Evolutionary conservation across 1,140 invertebrate species (phyloP), one percentile per base, ranked within the genome.

Genomic region (Euglossa dilemma): DNA sequence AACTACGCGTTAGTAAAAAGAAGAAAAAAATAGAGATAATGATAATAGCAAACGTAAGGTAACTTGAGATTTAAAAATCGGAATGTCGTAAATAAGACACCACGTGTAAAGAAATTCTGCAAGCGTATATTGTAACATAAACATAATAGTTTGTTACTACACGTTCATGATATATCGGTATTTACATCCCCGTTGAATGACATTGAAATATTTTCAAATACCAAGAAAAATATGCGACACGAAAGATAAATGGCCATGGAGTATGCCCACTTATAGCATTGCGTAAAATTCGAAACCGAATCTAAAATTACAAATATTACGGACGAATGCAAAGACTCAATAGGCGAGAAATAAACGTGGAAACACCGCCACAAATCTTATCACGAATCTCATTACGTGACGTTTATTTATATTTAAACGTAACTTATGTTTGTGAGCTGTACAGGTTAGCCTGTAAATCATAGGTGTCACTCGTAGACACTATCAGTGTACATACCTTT

Each of bases 361-460:
- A 74, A 74, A 59, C 25, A 16, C 16, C 9, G 8, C 43, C 16
- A 74, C 57, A 45, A 74, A 74, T 59, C 71, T 45, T 25, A 59
- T 59, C 70, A 18, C 47, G 23, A 72, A 23, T 69, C 45, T 25
- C 14, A 50, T 72, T 74, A 45, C 16, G 36, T 59, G 43, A 74
- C 71, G n/a, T 59, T 74, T 57, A 74, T 74, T 73, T 73, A 45
- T 59, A 57, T 57, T 74, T 57, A 57, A 73, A 43, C 12, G 25
- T 18, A 59, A n/a, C n/a, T 59, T 59, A n/a, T 25, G 52, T 56
- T 73, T 57, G 71, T 18, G 25, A 28, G 9, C n/a, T 28, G n/a
- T 16, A 12, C 47, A 18, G 45, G 43, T 18, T 20, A 45, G 36
- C 23, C 43, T 45, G 14, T 61, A 59, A 59, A 71, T 71, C 69